Conservation (phyloP, 2,113 vertebrate genomes). For the Pampusana beccarii region DNA sequence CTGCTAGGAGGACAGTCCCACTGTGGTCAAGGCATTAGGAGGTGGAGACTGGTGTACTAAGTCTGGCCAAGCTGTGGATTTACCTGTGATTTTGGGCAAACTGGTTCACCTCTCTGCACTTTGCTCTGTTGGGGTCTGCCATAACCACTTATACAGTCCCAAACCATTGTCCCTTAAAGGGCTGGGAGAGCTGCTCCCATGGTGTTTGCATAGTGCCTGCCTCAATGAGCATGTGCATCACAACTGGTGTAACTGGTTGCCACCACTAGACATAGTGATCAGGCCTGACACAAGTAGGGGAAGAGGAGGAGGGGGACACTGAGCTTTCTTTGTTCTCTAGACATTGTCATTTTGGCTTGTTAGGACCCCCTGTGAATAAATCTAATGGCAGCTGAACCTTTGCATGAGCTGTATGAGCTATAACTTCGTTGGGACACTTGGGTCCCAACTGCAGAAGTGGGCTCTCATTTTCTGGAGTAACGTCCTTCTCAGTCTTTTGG, state of each 20-base stretch:
- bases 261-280: not conserved
- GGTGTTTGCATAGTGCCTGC: not conserved
- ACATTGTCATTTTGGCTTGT: not conserved
- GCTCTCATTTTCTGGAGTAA: not conserved
- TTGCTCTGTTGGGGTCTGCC: not conserved
- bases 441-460: not conserved
- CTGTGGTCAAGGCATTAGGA: not conserved
- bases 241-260: not conserved
- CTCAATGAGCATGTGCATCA: accelerated
- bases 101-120: not conserved
- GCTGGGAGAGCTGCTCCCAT: not conserved
- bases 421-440: not conserved
- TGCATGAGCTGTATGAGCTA: not conserved
- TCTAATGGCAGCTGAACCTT: not conserved
- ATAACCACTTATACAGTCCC: not conserved
- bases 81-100: not conserved
- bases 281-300: not conserved
- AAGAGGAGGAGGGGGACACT: not conserved
- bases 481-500: not conserved
- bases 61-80: not conserved
- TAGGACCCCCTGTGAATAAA: not conserved
- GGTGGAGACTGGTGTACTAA: not conserved
- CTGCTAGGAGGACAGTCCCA: not conserved
- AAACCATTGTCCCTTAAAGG: not conserved
- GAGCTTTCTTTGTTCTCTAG: not conserved